Evolutionary conservation across 2,888 invertebrate genomes (phyloP).

Genomic region (Zygaena filipendulae): DNA sequence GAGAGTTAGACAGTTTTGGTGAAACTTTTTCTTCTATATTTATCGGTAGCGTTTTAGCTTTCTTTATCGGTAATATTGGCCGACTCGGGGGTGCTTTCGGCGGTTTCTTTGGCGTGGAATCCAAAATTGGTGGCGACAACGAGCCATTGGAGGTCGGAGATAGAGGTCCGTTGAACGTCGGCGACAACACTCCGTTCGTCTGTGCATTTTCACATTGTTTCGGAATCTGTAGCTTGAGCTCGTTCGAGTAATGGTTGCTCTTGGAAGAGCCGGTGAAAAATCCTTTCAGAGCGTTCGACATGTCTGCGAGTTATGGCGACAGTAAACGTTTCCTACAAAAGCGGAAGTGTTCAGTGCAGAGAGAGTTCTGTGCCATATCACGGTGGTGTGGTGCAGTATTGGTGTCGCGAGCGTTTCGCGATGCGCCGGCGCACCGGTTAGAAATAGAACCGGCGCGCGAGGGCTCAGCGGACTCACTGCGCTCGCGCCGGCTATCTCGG

Average conservation of each 20-base stretch:
- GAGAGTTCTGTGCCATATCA: constrained; percentile 64
- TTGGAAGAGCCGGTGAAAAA: too few species aligned
- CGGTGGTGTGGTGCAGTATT: constrained; percentile 51
- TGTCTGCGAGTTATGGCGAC: constrained; percentile 28
- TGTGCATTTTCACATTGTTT: constrained; percentile 26
- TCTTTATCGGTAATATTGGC: constrained; percentile 52
- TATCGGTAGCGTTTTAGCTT: constrained; percentile 56
- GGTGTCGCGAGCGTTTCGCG: constrained; percentile 47
- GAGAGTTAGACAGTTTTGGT: constrained; percentile 30
- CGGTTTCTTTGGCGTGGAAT: constrained; percentile 53
- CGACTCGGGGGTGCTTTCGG: constrained; percentile 45
- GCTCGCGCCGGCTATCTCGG: constrained; percentile 59
- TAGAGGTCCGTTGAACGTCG: constrained; percentile 21
- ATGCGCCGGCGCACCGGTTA: constrained; percentile 24
- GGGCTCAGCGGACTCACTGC: constrained; percentile 56
- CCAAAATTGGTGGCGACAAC: constrained; percentile 47
- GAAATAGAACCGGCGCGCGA: constrained; percentile 66
- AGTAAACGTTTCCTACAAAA: constrained; percentile 49
- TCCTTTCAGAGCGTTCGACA: constrained; percentile 46
- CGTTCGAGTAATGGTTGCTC: constrained; percentile 18
- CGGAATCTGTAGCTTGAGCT: constrained; percentile 46
- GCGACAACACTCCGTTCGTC: constrained; percentile 19
- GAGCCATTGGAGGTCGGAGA: constrained; percentile 43
- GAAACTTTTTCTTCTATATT: constrained; percentile 51
- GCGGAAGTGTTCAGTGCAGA: constrained; percentile 51